Evolutionary conservation across 2,113 vertebrate genomes (phyloP).

Genomic region (Engystomops pustulosus): DNA sequence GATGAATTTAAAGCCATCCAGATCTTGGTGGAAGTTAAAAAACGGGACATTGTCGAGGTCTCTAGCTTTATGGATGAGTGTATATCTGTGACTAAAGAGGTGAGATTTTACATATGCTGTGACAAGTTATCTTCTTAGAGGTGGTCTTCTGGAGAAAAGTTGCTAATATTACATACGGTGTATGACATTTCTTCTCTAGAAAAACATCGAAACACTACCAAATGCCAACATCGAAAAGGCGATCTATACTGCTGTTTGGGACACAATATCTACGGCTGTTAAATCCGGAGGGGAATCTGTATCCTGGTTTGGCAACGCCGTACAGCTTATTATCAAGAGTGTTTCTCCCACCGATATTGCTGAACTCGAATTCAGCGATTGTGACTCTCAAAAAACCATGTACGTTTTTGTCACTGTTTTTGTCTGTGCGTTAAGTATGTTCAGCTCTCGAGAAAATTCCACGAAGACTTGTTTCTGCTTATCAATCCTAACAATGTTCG

Average conservation of each 20-base stretch:
- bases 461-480: not conserved
- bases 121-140: too few relatives aligned
- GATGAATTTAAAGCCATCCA: conserved; percentile 35
- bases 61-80: conserved; percentile 46
- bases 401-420: conserved; percentile 38
- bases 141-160: not conserved
- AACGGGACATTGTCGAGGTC: conserved; percentile 34
- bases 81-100: conserved; percentile 52
- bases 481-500: not conserved
- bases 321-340: conserved; percentile 55
- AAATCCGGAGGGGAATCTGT: too few relatives aligned
- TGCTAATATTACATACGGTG: not conserved
- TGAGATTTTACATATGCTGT: conserved; percentile 16
- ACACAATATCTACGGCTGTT: not conserved
- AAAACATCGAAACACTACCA: conserved; percentile 41
- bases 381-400: conserved; percentile 58
- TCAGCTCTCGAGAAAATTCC: too few relatives aligned
- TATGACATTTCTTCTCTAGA: not conserved
- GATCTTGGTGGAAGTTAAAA: conserved; percentile 59
- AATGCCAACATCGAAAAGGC: conserved; percentile 39
- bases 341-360: conserved; percentile 26
- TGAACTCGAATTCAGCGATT: conserved; percentile 42
- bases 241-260: conserved; percentile 52
- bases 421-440: not conserved
- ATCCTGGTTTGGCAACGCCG: conserved; percentile 51